These are phyloP conservation scores for Ormia ochracea DNA, from an alignment of 2,888 invertebrate genomes.

Conservation along the genomic window DNA sequence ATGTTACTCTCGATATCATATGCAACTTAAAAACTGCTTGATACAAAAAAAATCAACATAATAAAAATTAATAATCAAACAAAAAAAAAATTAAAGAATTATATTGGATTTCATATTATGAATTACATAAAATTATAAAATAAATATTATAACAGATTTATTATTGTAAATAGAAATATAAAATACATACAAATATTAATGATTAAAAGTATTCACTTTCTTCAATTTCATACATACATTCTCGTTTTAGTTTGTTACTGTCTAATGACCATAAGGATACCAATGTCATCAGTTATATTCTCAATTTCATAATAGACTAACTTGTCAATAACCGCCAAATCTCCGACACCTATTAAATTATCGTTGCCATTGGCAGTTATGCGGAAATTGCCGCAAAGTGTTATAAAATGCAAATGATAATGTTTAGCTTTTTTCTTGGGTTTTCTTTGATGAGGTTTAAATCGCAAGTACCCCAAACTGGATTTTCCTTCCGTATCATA, in stretches of 20 bases:
- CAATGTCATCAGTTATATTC: conserved; percentile 62
- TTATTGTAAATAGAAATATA: too few species aligned
- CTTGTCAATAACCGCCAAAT: conserved; percentile 65
- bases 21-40: too few species aligned
- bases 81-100: too few species aligned
- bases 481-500: conserved; percentile 64
- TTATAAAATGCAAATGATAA: conserved; percentile 65
- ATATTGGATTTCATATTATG: too few species aligned
- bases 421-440: conserved; percentile 64
- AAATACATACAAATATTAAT: too few species aligned
- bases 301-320: conserved; percentile 63
- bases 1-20: too few species aligned
- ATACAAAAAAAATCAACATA: too few species aligned
- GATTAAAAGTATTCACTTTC: neutral
- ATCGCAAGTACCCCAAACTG: conserved; percentile 65
- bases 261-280: conserved; percentile 64
- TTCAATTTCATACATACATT: neutral
- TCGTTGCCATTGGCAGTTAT: conserved; percentile 61
- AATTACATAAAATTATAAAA: too few species aligned
- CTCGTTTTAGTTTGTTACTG: conserved; percentile 3
- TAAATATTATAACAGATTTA: too few species aligned
- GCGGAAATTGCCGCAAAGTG: conserved; percentile 65
- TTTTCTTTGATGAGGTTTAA: conserved; percentile 66
- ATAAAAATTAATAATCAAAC: too few species aligned
- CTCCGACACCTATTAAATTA: conserved; percentile 61